Evolutionary conservation across 2,797 vertebrate species (phyloP).

Genomic region (Enoplosus armatus): DNA sequence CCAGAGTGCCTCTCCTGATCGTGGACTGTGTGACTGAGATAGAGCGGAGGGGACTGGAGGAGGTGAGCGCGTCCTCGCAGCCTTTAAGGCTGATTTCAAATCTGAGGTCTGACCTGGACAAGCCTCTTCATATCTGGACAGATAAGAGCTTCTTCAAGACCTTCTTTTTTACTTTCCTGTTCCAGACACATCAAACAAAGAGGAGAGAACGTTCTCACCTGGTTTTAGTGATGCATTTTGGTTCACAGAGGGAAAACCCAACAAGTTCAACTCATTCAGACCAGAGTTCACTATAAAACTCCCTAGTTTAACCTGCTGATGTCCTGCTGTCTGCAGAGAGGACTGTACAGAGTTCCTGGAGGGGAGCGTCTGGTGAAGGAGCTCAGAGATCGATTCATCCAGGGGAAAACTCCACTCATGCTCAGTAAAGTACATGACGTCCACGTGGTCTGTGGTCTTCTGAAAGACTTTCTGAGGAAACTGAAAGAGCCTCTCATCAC

Average conservation of each 20-base stretch:
- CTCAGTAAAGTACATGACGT: conserved; percentile 86
- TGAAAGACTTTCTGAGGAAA: conserved; percentile 91
- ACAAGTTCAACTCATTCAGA: too few species aligned
- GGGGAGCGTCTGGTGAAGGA: conserved; percentile 87
- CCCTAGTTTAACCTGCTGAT: too few species aligned
- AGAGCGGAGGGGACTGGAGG: conserved; percentile 69
- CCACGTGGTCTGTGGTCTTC: conserved; percentile 88
- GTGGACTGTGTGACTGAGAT: conserved; percentile 74
- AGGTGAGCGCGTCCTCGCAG: conserved; percentile 51
- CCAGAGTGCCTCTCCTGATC: conserved; percentile 66
- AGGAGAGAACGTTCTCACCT: too few species aligned
- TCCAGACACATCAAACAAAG: too few species aligned
- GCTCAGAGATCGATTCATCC: conserved; percentile 84
- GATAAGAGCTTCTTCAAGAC: too few species aligned
- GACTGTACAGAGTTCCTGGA: conserved; percentile 89
- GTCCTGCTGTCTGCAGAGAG: conserved; percentile 77
- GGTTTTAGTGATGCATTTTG: too few species aligned
- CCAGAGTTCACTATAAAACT: too few species aligned
- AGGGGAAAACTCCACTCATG: conserved; percentile 58
- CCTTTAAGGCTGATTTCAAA: background rate
- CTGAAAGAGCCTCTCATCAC: conserved; percentile 87
- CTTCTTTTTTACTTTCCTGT: too few species aligned
- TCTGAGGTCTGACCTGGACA: too few species aligned
- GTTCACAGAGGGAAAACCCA: too few species aligned
- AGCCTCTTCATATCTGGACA: too few species aligned